These are phyloP conservation scores for Latheticus oryzae DNA, from an alignment of 2,888 invertebrate species.

Conservation along the genomic window DNA sequence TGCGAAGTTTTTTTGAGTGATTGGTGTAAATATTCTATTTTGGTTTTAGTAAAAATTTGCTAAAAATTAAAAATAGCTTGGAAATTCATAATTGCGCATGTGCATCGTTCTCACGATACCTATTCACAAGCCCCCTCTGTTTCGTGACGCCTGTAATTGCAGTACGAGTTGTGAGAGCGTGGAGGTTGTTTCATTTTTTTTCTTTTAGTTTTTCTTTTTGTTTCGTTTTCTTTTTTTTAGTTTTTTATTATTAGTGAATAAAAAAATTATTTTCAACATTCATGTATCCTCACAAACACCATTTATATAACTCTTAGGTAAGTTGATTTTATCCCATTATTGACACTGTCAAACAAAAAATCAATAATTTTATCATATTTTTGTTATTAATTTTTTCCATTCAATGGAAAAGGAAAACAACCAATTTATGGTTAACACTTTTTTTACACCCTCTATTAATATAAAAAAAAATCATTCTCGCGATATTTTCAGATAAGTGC, in stretches of 20 bases:
- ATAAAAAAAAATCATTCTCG: constrained; percentile 1
- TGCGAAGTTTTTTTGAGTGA: constrained; percentile 25
- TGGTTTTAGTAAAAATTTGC: constrained; percentile 37
- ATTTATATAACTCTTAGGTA: constrained; percentile 24
- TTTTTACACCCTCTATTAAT: too few relatives aligned
- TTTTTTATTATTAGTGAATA: constrained; percentile 32
- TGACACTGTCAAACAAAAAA: constrained; percentile 19
- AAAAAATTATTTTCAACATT: constrained; percentile 5
- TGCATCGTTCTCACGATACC: constrained; percentile 25
- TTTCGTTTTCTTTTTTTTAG: constrained; percentile 32
- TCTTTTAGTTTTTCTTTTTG: constrained; percentile 39
- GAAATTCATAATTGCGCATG: constrained; percentile 35
- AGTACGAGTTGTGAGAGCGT: constrained; percentile 40
- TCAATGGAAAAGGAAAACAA: not conserved
- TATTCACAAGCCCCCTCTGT: constrained; percentile 36
- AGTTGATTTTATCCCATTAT: constrained; percentile 21
- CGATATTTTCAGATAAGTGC: constrained; percentile 25
- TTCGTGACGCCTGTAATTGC: constrained; percentile 39
- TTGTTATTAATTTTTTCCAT: constrained; percentile 13
- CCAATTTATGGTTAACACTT: not conserved
- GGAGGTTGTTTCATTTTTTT: constrained; percentile 36
- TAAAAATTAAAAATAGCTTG: constrained; percentile 47
- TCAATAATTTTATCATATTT: constrained; percentile 34
- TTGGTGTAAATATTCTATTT: constrained; percentile 29
- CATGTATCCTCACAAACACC: constrained; percentile 16